phyloP scores from a whole-genome alignment of 2,888 invertebrate genomes.

The Agrenia bidenticulata region DNA sequence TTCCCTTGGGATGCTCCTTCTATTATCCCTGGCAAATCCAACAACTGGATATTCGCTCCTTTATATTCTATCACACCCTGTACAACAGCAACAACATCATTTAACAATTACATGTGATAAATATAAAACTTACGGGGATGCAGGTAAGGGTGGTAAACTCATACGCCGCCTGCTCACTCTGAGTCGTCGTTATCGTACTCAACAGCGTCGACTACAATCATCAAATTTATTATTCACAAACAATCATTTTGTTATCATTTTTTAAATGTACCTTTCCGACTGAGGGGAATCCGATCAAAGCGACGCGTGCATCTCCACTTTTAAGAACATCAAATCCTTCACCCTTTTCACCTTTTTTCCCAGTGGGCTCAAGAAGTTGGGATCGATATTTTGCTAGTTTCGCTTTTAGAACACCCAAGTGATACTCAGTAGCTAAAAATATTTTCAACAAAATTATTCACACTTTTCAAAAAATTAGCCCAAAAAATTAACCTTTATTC shows the following conservation, averaged over 20 bases:
- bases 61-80: slow-evolving; percentile 97
- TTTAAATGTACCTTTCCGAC: slow-evolving; percentile 73
- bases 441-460: not conserved
- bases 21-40: slow-evolving; percentile 98
- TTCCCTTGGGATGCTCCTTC: slow-evolving; percentile 92
- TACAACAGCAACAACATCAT: too few relatives aligned
- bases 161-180: slow-evolving; percentile 95
- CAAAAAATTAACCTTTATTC: slow-evolving; percentile 79
- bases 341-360: slow-evolving; percentile 86
- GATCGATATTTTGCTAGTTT: slow-evolving; percentile 93
- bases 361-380: slow-evolving; percentile 89
- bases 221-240: slow-evolving; percentile 1
- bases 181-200: slow-evolving; percentile 91
- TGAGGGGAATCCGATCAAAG: slow-evolving; percentile 97
- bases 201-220: slow-evolving; percentile 79
- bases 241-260: slow-evolving; percentile 1
- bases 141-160: slow-evolving; percentile 99
- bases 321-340: slow-evolving; percentile 99
- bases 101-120: slow-evolving; percentile 67
- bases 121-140: slow-evolving; percentile 60
- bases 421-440: slow-evolving; percentile 92
- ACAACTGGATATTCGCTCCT: slow-evolving; percentile 95
- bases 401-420: slow-evolving; percentile 95
- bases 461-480: slow-evolving; percentile 4
- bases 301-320: slow-evolving; percentile 97